Evolutionary conservation across 2,113 vertebrate species (phyloP), one percentile per base, ranked within the genome.

Genomic region (Thalassarche chlororhynchos): DNA sequence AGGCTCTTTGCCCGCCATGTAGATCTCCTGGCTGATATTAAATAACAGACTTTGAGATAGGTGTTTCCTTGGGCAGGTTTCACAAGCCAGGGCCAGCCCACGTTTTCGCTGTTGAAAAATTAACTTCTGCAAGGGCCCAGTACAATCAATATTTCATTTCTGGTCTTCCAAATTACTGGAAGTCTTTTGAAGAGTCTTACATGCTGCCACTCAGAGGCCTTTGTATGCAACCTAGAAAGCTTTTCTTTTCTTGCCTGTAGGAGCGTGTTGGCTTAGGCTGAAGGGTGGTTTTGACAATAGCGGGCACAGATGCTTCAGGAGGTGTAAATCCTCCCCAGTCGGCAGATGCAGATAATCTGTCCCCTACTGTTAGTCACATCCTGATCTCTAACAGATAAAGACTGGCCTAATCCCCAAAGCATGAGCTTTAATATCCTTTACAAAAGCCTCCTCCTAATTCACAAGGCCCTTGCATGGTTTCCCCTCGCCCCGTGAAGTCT

Each of bases 331-430:
- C 93, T 94, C 74, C 71, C 55, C 38, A 36, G 87, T 62, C 14
- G 1, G 82, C 71, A 92, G 90, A 95, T 93, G 74, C 84, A 94
- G 93, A 95, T 96, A 95, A 97, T 97, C 96, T 94, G 62, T 94
- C 46, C 74, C 94, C 91, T 82, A 90, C 89, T 82, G 89, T 96
- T 97, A 94, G 86, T 87, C 81, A 80, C 70, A 66, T 95, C 89
- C 91, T 91, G 91, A 96, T 97, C 96, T 95, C 89, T 91, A 93
- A 90, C 84, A 94, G 93, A 94, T 97, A 97, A 91, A 93, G 91
- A 94, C 84, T 93, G 89, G 47, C 52, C 90, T 96, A 96, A 97
- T 96, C 93, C 75, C 42, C 47, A 85, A 91, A 94, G 89, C 91
- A 96, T 38, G 95, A 94, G 95, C 71, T 96, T 96, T 95, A 96